phyloP scores from a whole-genome alignment of 2,888 invertebrate genomes.

The Spisula subtruncata region DNA sequence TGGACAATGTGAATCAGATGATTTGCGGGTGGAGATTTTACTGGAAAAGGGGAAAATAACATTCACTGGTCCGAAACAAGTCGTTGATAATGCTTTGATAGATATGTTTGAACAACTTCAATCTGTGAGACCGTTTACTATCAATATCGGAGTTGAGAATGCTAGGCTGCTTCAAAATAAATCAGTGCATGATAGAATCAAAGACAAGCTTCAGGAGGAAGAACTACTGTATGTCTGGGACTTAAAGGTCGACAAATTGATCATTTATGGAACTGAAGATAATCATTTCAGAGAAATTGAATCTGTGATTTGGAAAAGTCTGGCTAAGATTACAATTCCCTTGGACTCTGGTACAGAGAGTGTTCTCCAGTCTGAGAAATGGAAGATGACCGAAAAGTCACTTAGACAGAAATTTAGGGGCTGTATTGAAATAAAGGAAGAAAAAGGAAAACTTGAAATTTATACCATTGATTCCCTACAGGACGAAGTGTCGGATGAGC shows the following conservation, averaged over 20 bases:
- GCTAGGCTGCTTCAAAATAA: constrained; percentile 40
- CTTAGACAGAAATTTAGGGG: constrained; percentile 45
- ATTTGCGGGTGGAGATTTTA: neutral
- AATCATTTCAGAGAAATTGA: constrained; percentile 51
- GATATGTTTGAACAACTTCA: constrained; percentile 42
- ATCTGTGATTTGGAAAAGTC: constrained; percentile 39
- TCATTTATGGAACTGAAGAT: constrained; percentile 48
- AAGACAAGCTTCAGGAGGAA: constrained; percentile 31
- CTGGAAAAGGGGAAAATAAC: constrained; percentile 5
- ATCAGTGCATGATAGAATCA: constrained; percentile 27
- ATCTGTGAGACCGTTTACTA: constrained; percentile 14
- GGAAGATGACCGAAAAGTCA: constrained; percentile 48
- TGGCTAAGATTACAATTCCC: constrained; percentile 45
- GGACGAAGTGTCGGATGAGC: constrained; percentile 43
- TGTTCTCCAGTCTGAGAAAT: constrained; percentile 46
- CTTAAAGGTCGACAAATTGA: constrained; percentile 21
- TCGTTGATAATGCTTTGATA: constrained; percentile 29
- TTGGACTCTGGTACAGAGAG: constrained; percentile 38
- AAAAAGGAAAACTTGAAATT: constrained; percentile 37
- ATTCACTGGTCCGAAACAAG: constrained; percentile 33
- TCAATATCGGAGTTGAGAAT: constrained; percentile 44
- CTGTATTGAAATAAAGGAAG: constrained; percentile 46
- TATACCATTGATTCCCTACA: constrained; percentile 43
- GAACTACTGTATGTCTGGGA: constrained; percentile 62
- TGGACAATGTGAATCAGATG: constrained; percentile 18